Base-by-base conservation (phyloP, 2,888 invertebrate genomes). In the Panopea generosa region DNA sequence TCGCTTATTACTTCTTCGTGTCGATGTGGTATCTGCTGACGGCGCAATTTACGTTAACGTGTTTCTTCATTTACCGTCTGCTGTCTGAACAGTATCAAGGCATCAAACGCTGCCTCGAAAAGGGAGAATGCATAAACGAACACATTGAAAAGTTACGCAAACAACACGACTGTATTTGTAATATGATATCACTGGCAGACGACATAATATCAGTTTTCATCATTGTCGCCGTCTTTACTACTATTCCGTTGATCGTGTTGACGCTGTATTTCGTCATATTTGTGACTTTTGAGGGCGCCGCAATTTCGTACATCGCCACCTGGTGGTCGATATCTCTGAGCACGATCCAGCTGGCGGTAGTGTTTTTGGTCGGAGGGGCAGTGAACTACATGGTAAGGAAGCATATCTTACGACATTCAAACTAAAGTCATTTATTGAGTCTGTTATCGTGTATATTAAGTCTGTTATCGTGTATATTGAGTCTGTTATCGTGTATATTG, bases 241-340 rank as follows among this genome's bases (percentile, higher is more conserved):
- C 81, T 20, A 84, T 84, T 38, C 84, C 84, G 16, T 53, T 84
- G 49, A 83, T 84, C 33, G 81, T 84, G 14, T 63, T 84, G 14
- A 84, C 84, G 18, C 59, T 84, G 20, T 84, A 84, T 63, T 84
- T 80, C 49, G 78, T 84, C 2, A 43, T 84, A 20, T 84, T 84
- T 38, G 74, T 77, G 40, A 60, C 72, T 20, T 53, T 62, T 22
- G 81, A 77, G 16, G 43, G 47, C 0, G 50, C 33, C 3, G 52
- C 77, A 7, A 82, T 80, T 24, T 74, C 80, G 0, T 82, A 77
- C 27, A 65, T 68, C 14, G 84, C 84, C 20, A 84, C 84, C 11
- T 83, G 77, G 76, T 84, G 84, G 84, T 84, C 84, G 1, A 81
- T 82, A 7, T 72, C 77, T 0, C 74, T 84, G 1, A 81, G 84